Evolutionary conservation across 2,113 vertebrate genomes (phyloP).

Genomic region (Caloenas nicobarica): DNA sequence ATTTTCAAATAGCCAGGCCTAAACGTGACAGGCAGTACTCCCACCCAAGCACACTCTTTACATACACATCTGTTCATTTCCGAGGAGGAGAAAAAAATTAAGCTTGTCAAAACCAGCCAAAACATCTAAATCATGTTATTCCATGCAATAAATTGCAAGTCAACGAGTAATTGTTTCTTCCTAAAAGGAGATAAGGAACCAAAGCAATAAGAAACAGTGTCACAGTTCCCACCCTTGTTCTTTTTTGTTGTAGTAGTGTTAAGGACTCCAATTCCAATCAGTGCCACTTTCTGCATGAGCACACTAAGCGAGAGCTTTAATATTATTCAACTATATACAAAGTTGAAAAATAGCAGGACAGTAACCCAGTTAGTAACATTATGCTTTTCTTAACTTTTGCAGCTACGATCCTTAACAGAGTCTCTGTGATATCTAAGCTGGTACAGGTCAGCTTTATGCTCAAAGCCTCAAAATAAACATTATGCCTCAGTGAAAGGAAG

Average conservation of each 20-base stretch:
- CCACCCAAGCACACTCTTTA: not conserved
- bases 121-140: not conserved
- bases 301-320: not conserved
- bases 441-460: not conserved
- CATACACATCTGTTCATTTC: not conserved
- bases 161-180: not conserved
- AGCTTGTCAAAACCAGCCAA: not conserved
- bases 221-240: not conserved
- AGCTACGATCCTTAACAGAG: not conserved
- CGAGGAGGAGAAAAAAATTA: not conserved
- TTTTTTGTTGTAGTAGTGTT: not conserved
- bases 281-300: not conserved
- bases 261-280: not conserved
- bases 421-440: not conserved
- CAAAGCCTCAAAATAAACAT: constrained; percentile 13
- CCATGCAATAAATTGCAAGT: not conserved
- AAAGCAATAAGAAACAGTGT: not conserved
- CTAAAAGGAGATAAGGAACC: not conserved
- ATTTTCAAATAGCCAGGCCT: not conserved
- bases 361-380: not conserved
- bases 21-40: not conserved
- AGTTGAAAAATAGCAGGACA: not conserved
- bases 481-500: constrained; percentile 1
- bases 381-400: not conserved
- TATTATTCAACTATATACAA: not conserved